These are phyloP conservation scores for Hyperoplus lanceolatus DNA, from an alignment of 2,797 vertebrate species.

Conservation along the genomic window DNA sequence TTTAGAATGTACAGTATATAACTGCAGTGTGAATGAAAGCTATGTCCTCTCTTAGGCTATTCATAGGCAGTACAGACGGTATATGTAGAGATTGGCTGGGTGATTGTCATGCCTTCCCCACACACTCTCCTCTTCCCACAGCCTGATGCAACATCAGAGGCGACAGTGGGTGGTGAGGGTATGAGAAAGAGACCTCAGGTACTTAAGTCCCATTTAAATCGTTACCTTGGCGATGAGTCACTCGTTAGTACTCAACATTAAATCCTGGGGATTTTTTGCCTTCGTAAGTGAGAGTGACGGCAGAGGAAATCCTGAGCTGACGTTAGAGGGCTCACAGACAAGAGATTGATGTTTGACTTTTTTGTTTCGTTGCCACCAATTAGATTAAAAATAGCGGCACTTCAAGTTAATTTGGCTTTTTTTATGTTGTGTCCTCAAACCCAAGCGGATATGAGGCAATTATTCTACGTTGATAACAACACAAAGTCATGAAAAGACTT, in stretches of 20 bases:
- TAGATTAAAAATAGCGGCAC: background rate
- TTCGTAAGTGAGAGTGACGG: background rate
- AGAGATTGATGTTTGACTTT: background rate
- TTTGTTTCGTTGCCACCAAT: background rate
- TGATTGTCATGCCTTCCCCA: conserved; percentile 1
- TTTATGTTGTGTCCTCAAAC: background rate
- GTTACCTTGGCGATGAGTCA: conserved; percentile 54
- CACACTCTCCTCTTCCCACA: conserved; percentile 16
- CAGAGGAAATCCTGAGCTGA: conserved; percentile 13
- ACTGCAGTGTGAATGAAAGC: background rate
- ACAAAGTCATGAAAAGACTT: background rate
- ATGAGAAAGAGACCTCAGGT: conserved; percentile 27
- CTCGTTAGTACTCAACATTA: conserved; percentile 2
- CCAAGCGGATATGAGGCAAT: background rate
- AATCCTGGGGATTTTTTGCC: background rate
- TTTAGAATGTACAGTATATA: background rate
- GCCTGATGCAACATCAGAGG: conserved; percentile 16
- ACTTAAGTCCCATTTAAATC: conserved; percentile 52
- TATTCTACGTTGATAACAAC: background rate
- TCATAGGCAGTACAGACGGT: conserved; percentile 2
- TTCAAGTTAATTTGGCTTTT: background rate
- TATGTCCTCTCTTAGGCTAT: background rate
- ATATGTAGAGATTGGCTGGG: conserved; percentile 6
- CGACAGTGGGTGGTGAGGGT: conserved; percentile 17
- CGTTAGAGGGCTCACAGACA: background rate